A percentile compares a stretch with the other conserved stretches of the same genome.
Evolutionary conservation across 1,140 invertebrate species (phyloP).

Genomic region (Aphaenogaster ashmeadi): DNA sequence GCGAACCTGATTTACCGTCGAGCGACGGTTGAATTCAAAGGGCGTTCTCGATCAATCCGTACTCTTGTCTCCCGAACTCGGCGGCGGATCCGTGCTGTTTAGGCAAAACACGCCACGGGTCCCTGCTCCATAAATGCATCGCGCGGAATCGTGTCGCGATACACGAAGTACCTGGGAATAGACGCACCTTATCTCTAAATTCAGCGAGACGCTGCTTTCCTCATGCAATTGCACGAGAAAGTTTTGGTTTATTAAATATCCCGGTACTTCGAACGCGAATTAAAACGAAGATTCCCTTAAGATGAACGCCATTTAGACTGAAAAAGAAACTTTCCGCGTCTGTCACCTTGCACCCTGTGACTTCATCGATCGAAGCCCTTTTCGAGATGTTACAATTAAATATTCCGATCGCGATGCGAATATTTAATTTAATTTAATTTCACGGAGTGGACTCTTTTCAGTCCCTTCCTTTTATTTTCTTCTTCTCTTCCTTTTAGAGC

Average conservation of each 20-base stretch:
- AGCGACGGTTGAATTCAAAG: slow-evolving; percentile 26
- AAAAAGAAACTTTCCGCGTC: not conserved
- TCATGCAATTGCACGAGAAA: not conserved
- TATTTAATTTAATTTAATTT: slow-evolving; percentile 14
- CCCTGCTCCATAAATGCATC: slow-evolving; percentile 19
- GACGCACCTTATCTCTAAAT: slow-evolving; percentile 7
- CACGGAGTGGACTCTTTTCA: not conserved
- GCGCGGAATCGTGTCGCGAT: slow-evolving; percentile 17
- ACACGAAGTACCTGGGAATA: not conserved
- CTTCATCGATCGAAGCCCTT: not conserved
- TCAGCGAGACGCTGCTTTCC: not conserved
- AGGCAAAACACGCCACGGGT: not conserved
- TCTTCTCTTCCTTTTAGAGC: not conserved
- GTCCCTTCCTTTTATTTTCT: not conserved
- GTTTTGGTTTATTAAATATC: slow-evolving; percentile 2
- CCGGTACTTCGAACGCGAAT: not conserved
- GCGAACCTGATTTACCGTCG: slow-evolving; percentile 35
- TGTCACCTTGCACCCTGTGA: not conserved
- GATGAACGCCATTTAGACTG: not conserved
- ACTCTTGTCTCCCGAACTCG: not conserved
- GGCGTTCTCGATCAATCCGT: slow-evolving; percentile 10
- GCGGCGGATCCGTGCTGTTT: not conserved
- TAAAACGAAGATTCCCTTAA: not conserved
- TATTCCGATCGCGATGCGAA: not conserved
- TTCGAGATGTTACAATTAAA: not conserved